These are phyloP conservation scores for Melanotaenia trifasciata DNA, from an alignment of 2,797 vertebrate genomes.

Conservation along the genomic window DNA sequence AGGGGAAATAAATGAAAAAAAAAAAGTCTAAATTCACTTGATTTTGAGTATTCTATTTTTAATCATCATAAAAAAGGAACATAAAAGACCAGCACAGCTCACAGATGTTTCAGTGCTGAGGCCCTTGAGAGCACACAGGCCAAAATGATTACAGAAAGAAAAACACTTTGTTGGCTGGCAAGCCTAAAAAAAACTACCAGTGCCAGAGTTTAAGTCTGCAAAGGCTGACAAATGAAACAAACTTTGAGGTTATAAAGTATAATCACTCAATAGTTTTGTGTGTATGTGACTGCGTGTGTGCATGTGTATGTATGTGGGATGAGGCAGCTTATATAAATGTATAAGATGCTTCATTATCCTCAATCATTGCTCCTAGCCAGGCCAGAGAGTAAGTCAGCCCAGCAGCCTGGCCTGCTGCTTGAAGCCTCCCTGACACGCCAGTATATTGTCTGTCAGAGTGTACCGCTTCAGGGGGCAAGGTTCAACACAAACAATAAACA, in stretches of 20 bases:
- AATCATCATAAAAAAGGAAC: conserved; percentile 50
- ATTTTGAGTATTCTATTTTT: conserved; percentile 64
- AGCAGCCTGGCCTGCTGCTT: not conserved
- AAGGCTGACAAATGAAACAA: conserved; percentile 18
- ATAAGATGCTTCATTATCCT: conserved; percentile 13
- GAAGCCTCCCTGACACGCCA: conserved; percentile 5
- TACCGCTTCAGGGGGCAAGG: conserved; percentile 5
- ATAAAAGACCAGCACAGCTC: conserved; percentile 43
- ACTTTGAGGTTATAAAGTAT: conserved; percentile 19
- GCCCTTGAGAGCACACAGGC: conserved; percentile 26
- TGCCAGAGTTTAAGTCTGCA: conserved; percentile 45
- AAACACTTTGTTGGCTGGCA: conserved; percentile 37
- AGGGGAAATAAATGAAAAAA: conserved; percentile 10
- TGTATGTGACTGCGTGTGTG: not conserved
- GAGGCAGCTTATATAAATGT: not conserved
- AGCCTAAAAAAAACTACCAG: conserved; percentile 45
- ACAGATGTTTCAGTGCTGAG: conserved; percentile 34
- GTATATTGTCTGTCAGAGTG: conserved; percentile 39
- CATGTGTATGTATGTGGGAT: not conserved
- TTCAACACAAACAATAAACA: conserved; percentile 22
- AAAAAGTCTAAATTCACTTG: conserved; percentile 48
- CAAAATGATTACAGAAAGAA: conserved; percentile 49
- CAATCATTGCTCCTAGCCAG: conserved; percentile 20
- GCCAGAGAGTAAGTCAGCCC: conserved; percentile 1
- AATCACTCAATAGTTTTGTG: not conserved